Percentiles rank a stretch among this genome's conserved stretches.
phyloP scores from a whole-genome alignment of 1,140 invertebrate species.

The Papilio helenus region DNA sequence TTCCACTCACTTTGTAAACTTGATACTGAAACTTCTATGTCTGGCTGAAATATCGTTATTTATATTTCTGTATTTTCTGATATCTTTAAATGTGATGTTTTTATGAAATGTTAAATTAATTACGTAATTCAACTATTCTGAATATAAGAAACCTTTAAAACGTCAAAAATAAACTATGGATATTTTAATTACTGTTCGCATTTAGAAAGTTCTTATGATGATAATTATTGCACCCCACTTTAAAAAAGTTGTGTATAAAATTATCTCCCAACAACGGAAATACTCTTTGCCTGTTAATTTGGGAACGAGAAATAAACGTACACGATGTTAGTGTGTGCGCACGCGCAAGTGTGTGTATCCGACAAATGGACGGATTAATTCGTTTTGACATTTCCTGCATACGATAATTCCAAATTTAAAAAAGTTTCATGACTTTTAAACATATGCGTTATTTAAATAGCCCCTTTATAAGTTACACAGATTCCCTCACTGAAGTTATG shows the following conservation, averaged over 20 bases:
- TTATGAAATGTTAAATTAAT: no score
- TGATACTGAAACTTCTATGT: no score
- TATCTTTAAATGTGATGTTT: no score
- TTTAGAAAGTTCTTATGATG: constrained; percentile 20
- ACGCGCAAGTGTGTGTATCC: constrained; percentile 47
- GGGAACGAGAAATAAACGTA: constrained; percentile 48
- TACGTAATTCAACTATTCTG: no score
- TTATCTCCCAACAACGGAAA: constrained; percentile 52
- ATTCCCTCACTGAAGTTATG: constrained; percentile 37
- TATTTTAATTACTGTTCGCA: background rate
- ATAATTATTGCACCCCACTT: constrained; percentile 34
- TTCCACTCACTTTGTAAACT: no score
- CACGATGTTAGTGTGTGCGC: constrained; percentile 39
- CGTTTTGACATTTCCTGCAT: constrained; percentile 54
- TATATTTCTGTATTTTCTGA: no score
- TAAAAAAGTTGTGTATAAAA: constrained; percentile 31
- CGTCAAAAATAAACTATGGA: background rate
- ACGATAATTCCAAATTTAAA: constrained; percentile 42
- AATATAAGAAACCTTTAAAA: background rate
- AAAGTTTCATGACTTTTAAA: constrained; percentile 25
- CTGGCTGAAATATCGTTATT: no score
- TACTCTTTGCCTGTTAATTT: constrained; percentile 63
- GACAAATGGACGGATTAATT: constrained; percentile 60
- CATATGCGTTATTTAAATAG: constrained; percentile 28
- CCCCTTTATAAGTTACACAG: constrained; percentile 29